A percentile compares a stretch with the other conserved stretches of the same genome.
phyloP scores from a whole-genome alignment of 2,888 invertebrate genomes.

The Acanthosoma haemorrhoidale region DNA sequence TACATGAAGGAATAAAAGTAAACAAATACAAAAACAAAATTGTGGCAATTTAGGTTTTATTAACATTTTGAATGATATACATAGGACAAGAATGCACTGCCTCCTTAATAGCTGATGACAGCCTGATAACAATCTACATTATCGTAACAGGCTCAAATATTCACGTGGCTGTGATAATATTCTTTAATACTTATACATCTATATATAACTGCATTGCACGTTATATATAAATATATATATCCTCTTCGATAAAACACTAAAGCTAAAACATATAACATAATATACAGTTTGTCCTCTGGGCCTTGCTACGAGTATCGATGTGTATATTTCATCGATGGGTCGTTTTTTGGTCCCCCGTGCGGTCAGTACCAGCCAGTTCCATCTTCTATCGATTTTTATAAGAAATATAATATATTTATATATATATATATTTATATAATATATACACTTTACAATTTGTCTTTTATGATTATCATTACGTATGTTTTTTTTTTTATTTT shows the following conservation, averaged over 20 bases:
- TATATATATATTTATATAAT: no score
- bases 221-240: no score
- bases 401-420: no score
- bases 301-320: background rate
- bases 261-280: conserved; percentile 7
- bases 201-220: no score
- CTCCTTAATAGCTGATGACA: no score
- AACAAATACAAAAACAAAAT: background rate
- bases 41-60: conserved; percentile 3
- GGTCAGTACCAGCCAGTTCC: background rate
- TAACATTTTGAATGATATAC: no score
- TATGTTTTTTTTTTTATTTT: background rate
- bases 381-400: background rate
- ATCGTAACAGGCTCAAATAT: no score
- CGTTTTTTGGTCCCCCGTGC: background rate
- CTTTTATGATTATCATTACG: background rate
- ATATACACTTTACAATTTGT: conserved; percentile 9
- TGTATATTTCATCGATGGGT: background rate
- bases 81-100: conserved; percentile 5
- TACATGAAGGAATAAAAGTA: background rate
- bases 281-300: background rate
- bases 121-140: no score
- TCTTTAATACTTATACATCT: no score
- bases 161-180: no score
- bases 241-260: background rate